phyloP scores from a whole-genome alignment of 2,113 vertebrate genomes.

The Gambusia holbrooki region DNA sequence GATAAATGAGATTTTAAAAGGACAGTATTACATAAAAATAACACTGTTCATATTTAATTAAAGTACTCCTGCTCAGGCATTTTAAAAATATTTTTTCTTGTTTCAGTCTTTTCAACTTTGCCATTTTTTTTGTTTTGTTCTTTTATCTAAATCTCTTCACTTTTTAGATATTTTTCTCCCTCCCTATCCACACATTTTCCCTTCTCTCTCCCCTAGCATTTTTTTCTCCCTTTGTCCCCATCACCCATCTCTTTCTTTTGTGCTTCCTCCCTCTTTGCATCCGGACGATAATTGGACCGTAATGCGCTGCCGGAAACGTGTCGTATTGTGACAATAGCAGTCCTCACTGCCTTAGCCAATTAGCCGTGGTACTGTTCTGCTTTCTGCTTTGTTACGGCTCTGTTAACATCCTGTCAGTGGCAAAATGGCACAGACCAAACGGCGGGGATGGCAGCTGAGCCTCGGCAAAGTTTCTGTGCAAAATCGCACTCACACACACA shows the following conservation, averaged over 20 bases:
- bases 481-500: not conserved
- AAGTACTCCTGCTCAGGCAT: slow-evolving; percentile 34
- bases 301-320: slow-evolving; percentile 62
- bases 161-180: not conserved
- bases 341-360: slow-evolving; percentile 67
- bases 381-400: slow-evolving; percentile 60
- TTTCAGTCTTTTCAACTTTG: not conserved
- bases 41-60: slow-evolving; percentile 18
- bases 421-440: slow-evolving; percentile 50
- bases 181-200: not conserved
- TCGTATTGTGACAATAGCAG: slow-evolving; percentile 40
- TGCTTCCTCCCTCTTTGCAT: slow-evolving; percentile 21
- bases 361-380: slow-evolving; percentile 61
- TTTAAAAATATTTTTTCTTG: slow-evolving; percentile 1
- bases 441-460: slow-evolving; percentile 46
- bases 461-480: slow-evolving; percentile 45
- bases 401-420: slow-evolving; percentile 63
- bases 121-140: not conserved
- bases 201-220: slow-evolving; percentile 3
- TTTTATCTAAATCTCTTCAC: not conserved
- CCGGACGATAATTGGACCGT: slow-evolving; percentile 62
- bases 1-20: slow-evolving; percentile 38
- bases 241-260: slow-evolving; percentile 18
- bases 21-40: slow-evolving; percentile 30
- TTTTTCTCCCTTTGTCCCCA: slow-evolving; percentile 14